Conservation (phyloP, 2,113 vertebrate genomes). For the Empidonax traillii region DNA sequence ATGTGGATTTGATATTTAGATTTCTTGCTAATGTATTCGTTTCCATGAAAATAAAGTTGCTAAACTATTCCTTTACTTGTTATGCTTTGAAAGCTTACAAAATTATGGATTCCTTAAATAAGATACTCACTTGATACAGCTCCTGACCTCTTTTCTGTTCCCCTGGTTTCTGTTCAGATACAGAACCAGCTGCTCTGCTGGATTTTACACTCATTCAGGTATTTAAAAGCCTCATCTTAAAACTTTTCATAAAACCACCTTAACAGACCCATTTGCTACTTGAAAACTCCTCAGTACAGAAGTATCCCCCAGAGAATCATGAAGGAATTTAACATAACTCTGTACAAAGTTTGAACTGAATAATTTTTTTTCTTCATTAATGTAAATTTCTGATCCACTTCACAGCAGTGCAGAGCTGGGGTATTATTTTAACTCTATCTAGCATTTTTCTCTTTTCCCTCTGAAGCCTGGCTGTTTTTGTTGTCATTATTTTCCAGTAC, state of each 20-base stretch:
- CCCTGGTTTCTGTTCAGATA: neutral
- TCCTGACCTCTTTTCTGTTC: neutral
- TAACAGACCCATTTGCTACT: neutral
- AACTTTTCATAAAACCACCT: neutral
- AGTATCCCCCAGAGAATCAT: neutral
- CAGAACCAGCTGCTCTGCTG: neutral
- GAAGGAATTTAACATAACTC: neutral
- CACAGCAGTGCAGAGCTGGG: neutral
- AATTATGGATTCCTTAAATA: neutral
- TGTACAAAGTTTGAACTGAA: neutral
- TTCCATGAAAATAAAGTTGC: neutral
- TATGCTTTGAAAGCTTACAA: neutral
- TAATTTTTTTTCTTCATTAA: neutral
- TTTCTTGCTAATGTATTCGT: neutral
- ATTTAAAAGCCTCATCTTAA: neutral
- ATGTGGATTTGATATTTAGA: neutral
- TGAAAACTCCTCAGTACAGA: neutral
- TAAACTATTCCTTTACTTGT: neutral
- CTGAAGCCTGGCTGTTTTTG: neutral
- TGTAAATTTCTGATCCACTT: neutral
- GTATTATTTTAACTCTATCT: neutral
- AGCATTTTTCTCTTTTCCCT: neutral
- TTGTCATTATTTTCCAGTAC: neutral
- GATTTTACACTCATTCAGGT: neutral
- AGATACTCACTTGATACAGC: neutral